Percentiles rank a stretch among this genome's conserved stretches.
These are phyloP conservation scores for Rhyacichthys aspro DNA, from an alignment of 2,797 vertebrate species.

Conservation along the genomic window DNA sequence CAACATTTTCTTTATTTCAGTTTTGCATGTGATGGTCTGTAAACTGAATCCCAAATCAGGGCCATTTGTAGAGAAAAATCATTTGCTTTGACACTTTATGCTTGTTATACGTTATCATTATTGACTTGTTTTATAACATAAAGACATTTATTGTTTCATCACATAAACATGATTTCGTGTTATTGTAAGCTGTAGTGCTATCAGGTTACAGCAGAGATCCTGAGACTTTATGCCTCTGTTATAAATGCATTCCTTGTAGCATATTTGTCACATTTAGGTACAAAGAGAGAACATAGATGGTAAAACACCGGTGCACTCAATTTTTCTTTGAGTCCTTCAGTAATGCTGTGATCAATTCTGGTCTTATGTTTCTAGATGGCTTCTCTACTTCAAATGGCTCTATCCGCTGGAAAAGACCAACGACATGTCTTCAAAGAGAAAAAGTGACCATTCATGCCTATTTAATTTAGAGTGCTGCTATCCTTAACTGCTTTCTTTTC, in stretches of 20 bases:
- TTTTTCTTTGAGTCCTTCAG: slow-evolving; percentile 10
- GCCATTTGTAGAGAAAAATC: no score
- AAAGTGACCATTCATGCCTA: not conserved
- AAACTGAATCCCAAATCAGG: no score
- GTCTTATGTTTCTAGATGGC: slow-evolving; percentile 13
- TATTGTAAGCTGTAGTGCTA: not conserved
- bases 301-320: not conserved
- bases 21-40: no score
- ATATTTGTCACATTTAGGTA: slow-evolving; percentile 8
- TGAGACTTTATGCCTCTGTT: not conserved
- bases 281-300: slow-evolving; percentile 2
- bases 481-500: not conserved
- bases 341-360: slow-evolving; percentile 7
- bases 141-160: not conserved
- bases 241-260: slow-evolving; percentile 1
- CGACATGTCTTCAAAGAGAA: slow-evolving; percentile 1
- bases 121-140: not conserved
- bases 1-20: no score
- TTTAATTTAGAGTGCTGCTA: not conserved
- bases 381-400: slow-evolving; percentile 4
- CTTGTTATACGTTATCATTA: not conserved
- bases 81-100: no score
- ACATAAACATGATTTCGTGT: not conserved
- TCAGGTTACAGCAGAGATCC: slow-evolving; percentile 2
- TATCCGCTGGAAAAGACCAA: not conserved